These are phyloP conservation scores for Drosophila borealis DNA, from an alignment of 2,888 invertebrate genomes.

Conservation along the genomic window DNA sequence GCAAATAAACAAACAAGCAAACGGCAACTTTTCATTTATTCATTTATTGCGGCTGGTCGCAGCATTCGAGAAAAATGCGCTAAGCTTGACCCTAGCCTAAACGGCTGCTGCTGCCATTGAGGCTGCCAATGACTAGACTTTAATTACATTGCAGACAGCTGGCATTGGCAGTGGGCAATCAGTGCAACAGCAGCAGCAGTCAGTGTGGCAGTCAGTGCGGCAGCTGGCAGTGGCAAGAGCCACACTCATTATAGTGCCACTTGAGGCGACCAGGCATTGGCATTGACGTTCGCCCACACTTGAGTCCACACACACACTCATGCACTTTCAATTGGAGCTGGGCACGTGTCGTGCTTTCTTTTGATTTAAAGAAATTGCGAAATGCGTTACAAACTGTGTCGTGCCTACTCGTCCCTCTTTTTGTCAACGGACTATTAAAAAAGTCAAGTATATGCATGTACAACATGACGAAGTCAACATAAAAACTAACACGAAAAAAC, in stretches of 20 bases:
- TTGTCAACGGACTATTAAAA: neutral
- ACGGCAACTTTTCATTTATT: conserved; percentile 50
- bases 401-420: neutral
- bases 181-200: conserved; percentile 25
- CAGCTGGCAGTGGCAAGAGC: conserved; percentile 49
- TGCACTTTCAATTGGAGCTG: conserved; percentile 8
- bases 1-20: conserved; percentile 6
- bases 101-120: conserved; percentile 36
- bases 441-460: too few species aligned
- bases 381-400: neutral
- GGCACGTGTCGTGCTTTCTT: conserved; percentile 21
- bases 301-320: conserved; percentile 27
- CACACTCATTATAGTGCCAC: conserved; percentile 63
- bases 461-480: too few species aligned
- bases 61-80: conserved; percentile 4
- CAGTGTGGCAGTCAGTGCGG: conserved; percentile 5
- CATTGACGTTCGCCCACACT: conserved; percentile 51
- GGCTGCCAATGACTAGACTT: conserved; percentile 72
- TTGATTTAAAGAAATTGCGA: neutral
- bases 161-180: conserved; percentile 55
- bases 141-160: conserved; percentile 71
- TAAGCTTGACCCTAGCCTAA: conserved; percentile 38
- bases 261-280: conserved; percentile 63
- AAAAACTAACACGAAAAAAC: too few species aligned
- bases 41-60: conserved; percentile 51